Base-by-base conservation (phyloP, 1,140 invertebrate genomes). In the Calliphora vicina region DNA sequence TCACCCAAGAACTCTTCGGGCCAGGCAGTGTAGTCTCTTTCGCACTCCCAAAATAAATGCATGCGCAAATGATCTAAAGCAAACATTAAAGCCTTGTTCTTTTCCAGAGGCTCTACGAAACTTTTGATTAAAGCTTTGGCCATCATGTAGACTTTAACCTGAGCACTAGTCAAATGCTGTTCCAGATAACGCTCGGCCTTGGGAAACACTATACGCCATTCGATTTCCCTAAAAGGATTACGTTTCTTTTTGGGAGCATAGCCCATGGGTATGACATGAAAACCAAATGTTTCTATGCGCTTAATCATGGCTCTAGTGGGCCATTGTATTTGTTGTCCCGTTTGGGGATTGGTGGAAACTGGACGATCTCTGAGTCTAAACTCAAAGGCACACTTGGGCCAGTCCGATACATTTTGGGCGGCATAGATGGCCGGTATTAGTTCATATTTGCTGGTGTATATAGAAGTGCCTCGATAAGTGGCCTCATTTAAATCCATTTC, bases 21-120 rank as follows among this genome's bases (percentile, higher is more conserved):
- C 95, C 95, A 96, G 73, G 92, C 93, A 2, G 92, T 92, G 85
- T 92, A 93, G 84, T 94, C 93, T 29, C 93, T 93, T 87, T 97
- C 95, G 84, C 95, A 94, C 88, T 96, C 92, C 94, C 94, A 96
- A 87, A 95, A 96, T n/a, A 97, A 87, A 86, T 94, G 93, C 81
- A 94, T 94, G 82, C 94, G 93, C n/a, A 96, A 92, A 87, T 96
- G 95, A 82, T 93, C 92, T 0, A 87, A 87, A 85, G 83, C 15
- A 85, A 86, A 76, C 86, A 85, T 88, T 74, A 86, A 84, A 0
- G 85, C 81, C 71, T 85, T 85, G 80, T 84, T 81, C 13, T 84
- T 85, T 72, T 86, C 86, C n/a, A 83, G 26, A 13, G 82, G 83
- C 85, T 94, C 93, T 43, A 96, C 91, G 85, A 94, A 95, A 0